A percentile compares a stretch with the other conserved stretches of the same genome.
phyloP scores from a whole-genome alignment of 2,113 vertebrate genomes.

The Microtus montanus region DNA sequence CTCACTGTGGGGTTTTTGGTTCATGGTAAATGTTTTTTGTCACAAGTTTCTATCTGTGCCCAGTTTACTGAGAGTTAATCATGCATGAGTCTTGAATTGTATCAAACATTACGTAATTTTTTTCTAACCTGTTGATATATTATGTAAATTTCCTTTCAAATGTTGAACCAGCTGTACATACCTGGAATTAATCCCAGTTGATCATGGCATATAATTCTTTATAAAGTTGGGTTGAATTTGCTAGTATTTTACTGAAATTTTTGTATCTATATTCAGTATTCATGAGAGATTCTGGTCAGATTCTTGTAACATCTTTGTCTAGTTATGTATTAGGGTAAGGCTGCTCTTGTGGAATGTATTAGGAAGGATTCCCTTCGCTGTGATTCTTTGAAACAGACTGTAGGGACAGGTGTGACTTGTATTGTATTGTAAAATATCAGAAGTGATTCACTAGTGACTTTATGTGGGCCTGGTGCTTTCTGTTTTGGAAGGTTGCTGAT shows the following conservation, averaged over 20 bases:
- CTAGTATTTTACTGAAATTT: not conserved
- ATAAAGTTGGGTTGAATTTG: not conserved
- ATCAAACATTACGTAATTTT: not conserved
- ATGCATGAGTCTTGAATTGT: not conserved
- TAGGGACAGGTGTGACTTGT: not conserved
- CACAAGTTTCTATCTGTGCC: not conserved
- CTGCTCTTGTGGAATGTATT: not conserved
- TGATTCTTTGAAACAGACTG: not conserved
- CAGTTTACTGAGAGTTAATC: conserved; percentile 16
- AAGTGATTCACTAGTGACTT: not conserved
- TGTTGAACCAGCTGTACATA: not conserved
- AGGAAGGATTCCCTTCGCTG: not conserved
- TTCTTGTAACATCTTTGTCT: conserved; percentile 8
- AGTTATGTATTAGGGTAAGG: not conserved
- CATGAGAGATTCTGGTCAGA: not conserved
- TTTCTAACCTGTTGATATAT: not conserved
- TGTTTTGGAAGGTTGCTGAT: conserved; percentile 37
- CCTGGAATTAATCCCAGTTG: not conserved
- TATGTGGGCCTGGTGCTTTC: not conserved
- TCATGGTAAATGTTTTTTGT: not conserved
- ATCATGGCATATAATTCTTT: not conserved
- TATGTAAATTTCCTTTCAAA: not conserved
- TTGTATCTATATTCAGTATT: not conserved
- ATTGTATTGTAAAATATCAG: not conserved
- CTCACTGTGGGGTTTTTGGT: not conserved